These are phyloP conservation scores for Chiridota heheva DNA, from an alignment of 35 echinoderm and acorn worm species.

Conservation along the genomic window DNA sequence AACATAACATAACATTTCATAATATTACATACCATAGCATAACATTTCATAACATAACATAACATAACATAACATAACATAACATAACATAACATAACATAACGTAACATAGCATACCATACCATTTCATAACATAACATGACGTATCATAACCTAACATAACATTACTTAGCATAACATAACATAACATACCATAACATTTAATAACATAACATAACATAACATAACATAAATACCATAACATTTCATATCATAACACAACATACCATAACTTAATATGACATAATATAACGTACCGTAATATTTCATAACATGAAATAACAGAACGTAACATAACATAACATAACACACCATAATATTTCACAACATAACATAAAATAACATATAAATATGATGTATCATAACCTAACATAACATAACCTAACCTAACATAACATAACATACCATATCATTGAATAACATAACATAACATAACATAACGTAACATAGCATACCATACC, in stretches of 20 bases:
- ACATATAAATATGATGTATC: too few species aligned
- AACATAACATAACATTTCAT: too few species aligned
- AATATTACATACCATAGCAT: too few species aligned
- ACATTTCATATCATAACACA: neutral
- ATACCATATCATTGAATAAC: neutral
- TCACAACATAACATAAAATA: too few species aligned
- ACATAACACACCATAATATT: too few species aligned
- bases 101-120: neutral
- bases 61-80: too few species aligned
- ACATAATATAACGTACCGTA: neutral
- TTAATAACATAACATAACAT: constrained; percentile 4
- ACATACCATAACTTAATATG: neutral
- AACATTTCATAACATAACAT: too few species aligned
- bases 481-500: neutral
- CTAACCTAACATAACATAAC: neutral
- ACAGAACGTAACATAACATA: too few species aligned
- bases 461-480: constrained; percentile 10
- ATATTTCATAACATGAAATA: neutral
- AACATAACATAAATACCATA: constrained; percentile 10
- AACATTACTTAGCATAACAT: neutral
- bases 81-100: too few species aligned
- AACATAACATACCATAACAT: too few species aligned
- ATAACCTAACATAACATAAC: neutral
- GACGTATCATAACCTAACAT: neutral
- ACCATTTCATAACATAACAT: neutral